Percentiles rank a stretch among this genome's conserved stretches.
phyloP scores from a whole-genome alignment of 2,113 vertebrate genomes.

The Capra hircus region DNA sequence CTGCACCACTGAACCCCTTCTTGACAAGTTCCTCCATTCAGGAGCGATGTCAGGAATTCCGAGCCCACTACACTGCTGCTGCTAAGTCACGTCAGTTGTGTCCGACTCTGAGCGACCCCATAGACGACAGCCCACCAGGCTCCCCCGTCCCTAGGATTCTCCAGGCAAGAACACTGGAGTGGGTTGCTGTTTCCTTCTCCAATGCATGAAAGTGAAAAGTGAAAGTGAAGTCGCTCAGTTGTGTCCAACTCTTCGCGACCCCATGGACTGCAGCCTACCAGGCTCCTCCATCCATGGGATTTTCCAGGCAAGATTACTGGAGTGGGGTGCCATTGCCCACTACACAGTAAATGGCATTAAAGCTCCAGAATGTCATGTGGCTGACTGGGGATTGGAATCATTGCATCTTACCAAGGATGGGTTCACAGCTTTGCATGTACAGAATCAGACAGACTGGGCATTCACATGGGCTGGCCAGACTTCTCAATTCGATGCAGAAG shows the following conservation, averaged over 20 bases:
- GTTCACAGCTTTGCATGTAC: not conserved
- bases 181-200: too few relatives aligned
- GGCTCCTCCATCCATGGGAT: too few relatives aligned
- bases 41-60: not conserved
- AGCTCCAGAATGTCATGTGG: not conserved
- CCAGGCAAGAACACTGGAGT: too few relatives aligned
- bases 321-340: not conserved
- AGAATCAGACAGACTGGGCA: not conserved
- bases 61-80: not conserved
- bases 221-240: too few relatives aligned
- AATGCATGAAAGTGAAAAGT: too few relatives aligned
- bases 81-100: too few relatives aligned
- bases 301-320: too few relatives aligned
- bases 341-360: not conserved
- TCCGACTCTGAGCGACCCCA: too few relatives aligned
- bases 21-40: not conserved
- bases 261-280: too few relatives aligned
- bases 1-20: not conserved
- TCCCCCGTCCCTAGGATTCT: too few relatives aligned
- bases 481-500: not conserved
- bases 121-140: too few relatives aligned
- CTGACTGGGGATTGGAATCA: not conserved
- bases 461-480: not conserved
- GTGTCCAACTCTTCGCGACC: too few relatives aligned
- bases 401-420: not conserved